Percentiles rank a stretch among this genome's conserved stretches.
These are phyloP conservation scores for Plagodis pulveraria DNA, from an alignment of 2,888 invertebrate species.

Conservation along the genomic window DNA sequence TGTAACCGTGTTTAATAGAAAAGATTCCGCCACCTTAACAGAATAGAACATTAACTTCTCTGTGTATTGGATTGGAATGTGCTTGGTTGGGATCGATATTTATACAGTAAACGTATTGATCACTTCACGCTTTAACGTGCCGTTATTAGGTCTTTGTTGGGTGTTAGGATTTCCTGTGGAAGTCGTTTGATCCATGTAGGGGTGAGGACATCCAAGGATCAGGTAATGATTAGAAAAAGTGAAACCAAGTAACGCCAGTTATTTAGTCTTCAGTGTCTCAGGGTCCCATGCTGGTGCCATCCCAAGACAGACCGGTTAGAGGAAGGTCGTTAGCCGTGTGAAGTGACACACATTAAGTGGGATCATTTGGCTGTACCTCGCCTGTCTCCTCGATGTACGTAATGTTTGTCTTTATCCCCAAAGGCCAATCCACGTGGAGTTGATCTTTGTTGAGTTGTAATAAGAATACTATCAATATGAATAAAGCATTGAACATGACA, in stretches of 20 bases:
- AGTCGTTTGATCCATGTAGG: constrained; percentile 36
- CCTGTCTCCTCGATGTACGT: constrained; percentile 96
- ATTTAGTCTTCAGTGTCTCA: constrained; percentile 71
- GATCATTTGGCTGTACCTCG: constrained; percentile 89
- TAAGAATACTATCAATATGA: constrained; percentile 99
- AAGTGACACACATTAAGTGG: constrained; percentile 75
- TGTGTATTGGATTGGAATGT: constrained; percentile 62
- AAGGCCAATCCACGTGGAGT: constrained; percentile 98
- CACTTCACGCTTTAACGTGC: constrained; percentile 34
- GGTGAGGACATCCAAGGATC: constrained; percentile 53
- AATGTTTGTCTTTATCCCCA: constrained; percentile 97
- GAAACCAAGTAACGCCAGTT: constrained; percentile 68
- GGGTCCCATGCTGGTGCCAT: constrained; percentile 81
- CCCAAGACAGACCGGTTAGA: constrained; percentile 83
- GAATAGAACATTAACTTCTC: constrained; percentile 58
- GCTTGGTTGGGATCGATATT: constrained; percentile 45
- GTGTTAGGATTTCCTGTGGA: constrained; percentile 26
- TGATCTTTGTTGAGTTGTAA: constrained; percentile 99
- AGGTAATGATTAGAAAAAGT: constrained; percentile 65
- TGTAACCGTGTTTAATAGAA: constrained; percentile 76
- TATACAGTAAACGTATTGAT: constrained; percentile 10
- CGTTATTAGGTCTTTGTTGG: constrained; percentile 14
- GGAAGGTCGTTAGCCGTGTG: constrained; percentile 83
- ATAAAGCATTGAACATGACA: constrained; percentile 99
- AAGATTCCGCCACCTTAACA: constrained; percentile 79